Evolutionary conservation across 2,797 vertebrate species (phyloP), one percentile per base, ranked within the genome.

Genomic region (Hoplostethus atlanticus): DNA sequence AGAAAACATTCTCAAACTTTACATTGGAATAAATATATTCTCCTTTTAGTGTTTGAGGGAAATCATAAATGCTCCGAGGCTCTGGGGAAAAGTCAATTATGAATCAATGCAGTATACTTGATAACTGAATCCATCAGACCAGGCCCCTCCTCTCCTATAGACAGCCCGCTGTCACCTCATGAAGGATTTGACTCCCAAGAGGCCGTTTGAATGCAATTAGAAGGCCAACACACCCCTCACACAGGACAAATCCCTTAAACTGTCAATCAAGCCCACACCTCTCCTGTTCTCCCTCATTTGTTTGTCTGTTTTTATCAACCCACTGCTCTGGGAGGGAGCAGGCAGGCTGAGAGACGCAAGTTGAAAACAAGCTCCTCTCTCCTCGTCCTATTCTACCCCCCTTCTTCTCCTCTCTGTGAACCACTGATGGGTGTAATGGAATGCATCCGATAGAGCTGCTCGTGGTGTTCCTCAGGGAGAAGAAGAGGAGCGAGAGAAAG

Each of bases 341-440:
- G 61, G 54, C 52, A 44, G 64, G 77, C 58, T 61, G 60, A 62
- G 54, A 63, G 64, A 69, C 63, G 58, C 48, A 42, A 47, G 68
- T 36, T 68, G 59, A 72, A 89, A 87, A 83, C 70, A 74, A 74
- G 52, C 67, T 17, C 42, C 51, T 77, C 10, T 30, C 73, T 71
- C 70, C 68, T 30, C 72, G 66, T 76, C 64, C 76, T 63, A 28
- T 71, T 74, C 48, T 50, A 28, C 28, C 8, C 38, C 51, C n/a
- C 42, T n/a, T 66, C 36, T 9, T 9, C 77, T 72, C 71, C 17
- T 12, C 77, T 81, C 79, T 76, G 59, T 46, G 60, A 91, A 82
- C 81, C 90, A 88, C 81, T 73, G 86, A 88, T 83, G 91, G 72
- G 87, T 90, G 88, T 90, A 90, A 92, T 91, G 90, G 80, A 85